Evolutionary conservation across 2,888 invertebrate species (phyloP).

Genomic region (Campoplex nolae): DNA sequence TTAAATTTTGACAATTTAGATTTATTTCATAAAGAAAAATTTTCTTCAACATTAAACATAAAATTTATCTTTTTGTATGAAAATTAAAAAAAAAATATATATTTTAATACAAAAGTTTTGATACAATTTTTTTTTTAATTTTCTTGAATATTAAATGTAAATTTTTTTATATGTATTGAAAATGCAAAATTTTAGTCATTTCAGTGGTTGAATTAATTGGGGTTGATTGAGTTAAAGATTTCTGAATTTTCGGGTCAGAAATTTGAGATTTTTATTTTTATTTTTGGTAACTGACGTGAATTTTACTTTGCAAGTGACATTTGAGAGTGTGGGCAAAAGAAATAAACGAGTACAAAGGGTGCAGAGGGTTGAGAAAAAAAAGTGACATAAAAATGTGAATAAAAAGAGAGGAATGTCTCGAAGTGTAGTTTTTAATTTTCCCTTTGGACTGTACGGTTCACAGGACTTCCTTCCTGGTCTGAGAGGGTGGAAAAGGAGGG

Average conservation of each 20-base stretch:
- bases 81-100: too few relatives aligned
- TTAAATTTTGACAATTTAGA: too few relatives aligned
- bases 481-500: conserved; percentile 51
- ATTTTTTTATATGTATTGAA: too few relatives aligned
- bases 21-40: too few relatives aligned
- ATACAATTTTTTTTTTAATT: too few relatives aligned
- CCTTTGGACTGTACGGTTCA: conserved; percentile 76
- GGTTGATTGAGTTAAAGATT: not conserved
- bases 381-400: not conserved
- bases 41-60: too few relatives aligned
- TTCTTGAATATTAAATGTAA: too few relatives aligned
- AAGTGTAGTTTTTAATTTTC: conserved; percentile 63
- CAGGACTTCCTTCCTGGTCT: conserved; percentile 81
- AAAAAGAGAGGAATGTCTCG: not conserved
- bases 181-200: not conserved
- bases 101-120: too few relatives aligned
- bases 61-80: not conserved
- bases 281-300: not conserved
- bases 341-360: not conserved
- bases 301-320: not conserved
- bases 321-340: not conserved
- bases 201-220: not conserved
- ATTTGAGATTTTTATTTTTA: too few relatives aligned
- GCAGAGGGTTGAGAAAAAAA: not conserved
- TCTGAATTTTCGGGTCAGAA: not conserved